Evolutionary conservation across 2,113 vertebrate genomes (phyloP).

Genomic region (Pardalotus punctatus): DNA sequence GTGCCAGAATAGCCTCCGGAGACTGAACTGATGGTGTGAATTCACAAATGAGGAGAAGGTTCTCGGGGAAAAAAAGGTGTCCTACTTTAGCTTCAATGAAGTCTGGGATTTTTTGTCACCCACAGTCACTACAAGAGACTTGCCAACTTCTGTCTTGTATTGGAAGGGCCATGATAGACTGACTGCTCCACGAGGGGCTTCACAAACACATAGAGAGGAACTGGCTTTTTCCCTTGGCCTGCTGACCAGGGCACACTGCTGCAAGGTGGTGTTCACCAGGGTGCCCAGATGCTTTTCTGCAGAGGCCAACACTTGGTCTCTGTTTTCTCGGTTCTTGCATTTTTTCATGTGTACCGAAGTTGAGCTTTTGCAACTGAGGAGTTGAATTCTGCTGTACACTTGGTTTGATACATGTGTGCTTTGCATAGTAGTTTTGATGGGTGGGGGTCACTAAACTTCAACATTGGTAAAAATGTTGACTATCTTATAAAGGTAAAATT

Average conservation of each 20-base stretch:
- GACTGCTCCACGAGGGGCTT: accelerated
- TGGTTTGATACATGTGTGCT: background rate
- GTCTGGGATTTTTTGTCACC: background rate
- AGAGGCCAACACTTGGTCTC: background rate
- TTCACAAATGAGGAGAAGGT: background rate
- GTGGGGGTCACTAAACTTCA: background rate
- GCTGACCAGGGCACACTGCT: background rate
- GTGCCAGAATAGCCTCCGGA: background rate
- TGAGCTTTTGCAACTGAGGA: background rate
- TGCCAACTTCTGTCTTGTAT: background rate
- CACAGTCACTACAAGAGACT: background rate
- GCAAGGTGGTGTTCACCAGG: background rate
- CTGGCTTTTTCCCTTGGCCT: background rate
- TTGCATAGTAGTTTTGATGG: too few relatives aligned
- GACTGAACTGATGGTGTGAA: background rate
- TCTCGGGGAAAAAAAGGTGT: background rate
- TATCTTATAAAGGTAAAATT: background rate
- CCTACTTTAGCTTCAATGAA: background rate
- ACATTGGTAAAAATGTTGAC: background rate
- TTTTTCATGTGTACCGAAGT: background rate
- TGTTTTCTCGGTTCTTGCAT: background rate
- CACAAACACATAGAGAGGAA: background rate
- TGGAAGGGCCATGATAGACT: background rate
- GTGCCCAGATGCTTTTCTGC: background rate
- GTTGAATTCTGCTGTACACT: accelerated